Evolutionary conservation across 2,888 invertebrate genomes (phyloP).

Genomic region (Melipona beecheii): DNA sequence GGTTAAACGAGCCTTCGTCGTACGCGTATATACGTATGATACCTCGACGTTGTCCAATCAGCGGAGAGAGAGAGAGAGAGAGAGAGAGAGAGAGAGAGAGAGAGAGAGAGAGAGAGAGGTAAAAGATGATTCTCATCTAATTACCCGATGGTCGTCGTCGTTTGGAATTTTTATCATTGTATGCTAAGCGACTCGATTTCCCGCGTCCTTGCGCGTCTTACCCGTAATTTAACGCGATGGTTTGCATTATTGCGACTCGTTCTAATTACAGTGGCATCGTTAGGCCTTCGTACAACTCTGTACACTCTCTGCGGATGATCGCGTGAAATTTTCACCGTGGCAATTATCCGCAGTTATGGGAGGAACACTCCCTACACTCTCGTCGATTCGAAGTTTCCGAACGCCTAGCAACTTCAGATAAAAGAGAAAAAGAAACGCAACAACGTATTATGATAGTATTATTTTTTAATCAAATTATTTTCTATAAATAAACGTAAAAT

Average conservation of each 20-base stretch:
- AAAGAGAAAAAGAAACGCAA: no score
- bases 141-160: constrained; percentile 3
- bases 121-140: constrained; percentile 26
- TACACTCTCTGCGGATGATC: constrained; percentile 34
- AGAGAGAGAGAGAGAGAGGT: background rate
- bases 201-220: constrained; percentile 47
- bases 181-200: constrained; percentile 45
- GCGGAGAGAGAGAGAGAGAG: background rate
- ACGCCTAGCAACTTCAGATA: no score
- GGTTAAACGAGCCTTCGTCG: constrained; percentile 1
- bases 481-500: no score
- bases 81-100: background rate
- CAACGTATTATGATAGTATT: no score
- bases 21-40: no score
- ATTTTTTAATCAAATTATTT: no score
- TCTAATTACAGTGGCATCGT: constrained; percentile 42
- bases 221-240: constrained; percentile 25
- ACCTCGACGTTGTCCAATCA: background rate
- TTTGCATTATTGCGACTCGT: constrained; percentile 29
- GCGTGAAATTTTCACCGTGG: constrained; percentile 56
- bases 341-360: constrained; percentile 50
- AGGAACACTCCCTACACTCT: background rate
- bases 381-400: no score
- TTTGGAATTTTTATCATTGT: constrained; percentile 43
- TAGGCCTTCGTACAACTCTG: constrained; percentile 5